These are phyloP conservation scores for Apogon talboti DNA, from an alignment of 2,797 vertebrate species.

Conservation along the genomic window DNA sequence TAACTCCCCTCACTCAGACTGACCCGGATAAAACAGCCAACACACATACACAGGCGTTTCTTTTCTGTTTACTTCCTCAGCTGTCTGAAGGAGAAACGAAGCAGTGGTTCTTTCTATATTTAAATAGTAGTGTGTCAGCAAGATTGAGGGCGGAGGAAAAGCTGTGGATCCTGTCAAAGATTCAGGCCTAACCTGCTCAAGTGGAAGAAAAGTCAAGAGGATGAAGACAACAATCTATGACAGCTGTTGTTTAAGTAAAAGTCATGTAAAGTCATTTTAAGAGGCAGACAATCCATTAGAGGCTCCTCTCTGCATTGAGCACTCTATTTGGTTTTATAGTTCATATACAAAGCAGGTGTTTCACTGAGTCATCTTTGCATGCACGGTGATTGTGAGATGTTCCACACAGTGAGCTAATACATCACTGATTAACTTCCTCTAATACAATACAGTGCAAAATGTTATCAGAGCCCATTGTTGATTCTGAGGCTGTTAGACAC, in stretches of 20 bases:
- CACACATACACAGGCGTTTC: constrained; percentile 6
- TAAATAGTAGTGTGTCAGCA: constrained; percentile 37
- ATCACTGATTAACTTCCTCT: neutral
- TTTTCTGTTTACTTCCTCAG: neutral
- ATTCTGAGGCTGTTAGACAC: constrained; percentile 14
- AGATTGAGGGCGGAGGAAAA: constrained; percentile 2
- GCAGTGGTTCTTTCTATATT: neutral
- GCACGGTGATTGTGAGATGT: neutral
- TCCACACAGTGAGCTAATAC: constrained; percentile 9
- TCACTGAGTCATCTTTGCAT: neutral
- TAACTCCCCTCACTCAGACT: constrained; percentile 50
- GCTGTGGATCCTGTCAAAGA: neutral
- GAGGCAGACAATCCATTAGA: too few relatives aligned
- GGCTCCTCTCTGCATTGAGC: neutral
- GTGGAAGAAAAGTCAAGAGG: neutral
- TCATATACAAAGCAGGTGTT: neutral
- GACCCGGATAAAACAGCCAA: constrained; percentile 61
- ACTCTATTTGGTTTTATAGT: neutral
- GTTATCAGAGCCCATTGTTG: neutral
- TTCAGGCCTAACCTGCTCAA: constrained; percentile 18
- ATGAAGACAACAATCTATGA: constrained; percentile 8
- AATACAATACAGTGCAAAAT: neutral
- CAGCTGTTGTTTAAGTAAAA: neutral
- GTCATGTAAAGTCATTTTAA: neutral
- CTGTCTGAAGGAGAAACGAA: constrained; percentile 25